Conservation (phyloP, 2,113 vertebrate genomes). For the Calyptommatus sinebrachiatus region DNA sequence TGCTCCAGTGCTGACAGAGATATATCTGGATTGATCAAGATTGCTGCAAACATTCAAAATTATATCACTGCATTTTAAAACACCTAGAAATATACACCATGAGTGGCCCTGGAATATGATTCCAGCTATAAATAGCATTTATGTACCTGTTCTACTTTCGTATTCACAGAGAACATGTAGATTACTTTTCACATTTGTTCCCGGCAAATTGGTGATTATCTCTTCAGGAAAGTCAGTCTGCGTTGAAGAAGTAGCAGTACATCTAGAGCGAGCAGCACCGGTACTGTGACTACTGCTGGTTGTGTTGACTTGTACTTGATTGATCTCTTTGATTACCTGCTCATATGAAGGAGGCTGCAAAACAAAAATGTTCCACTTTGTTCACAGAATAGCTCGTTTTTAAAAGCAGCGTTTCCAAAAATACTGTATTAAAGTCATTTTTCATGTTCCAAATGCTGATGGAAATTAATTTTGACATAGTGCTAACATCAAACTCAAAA, state of each 20-base stretch:
- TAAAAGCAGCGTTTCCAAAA: not conserved
- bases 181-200: slow-evolving; percentile 64
- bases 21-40: too few relatives aligned
- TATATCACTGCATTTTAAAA: too few relatives aligned
- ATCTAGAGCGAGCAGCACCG: slow-evolving; percentile 70
- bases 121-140: not conserved
- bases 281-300: slow-evolving; percentile 78
- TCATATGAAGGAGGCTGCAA: slow-evolving; percentile 90
- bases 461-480: not conserved
- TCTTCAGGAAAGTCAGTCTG: slow-evolving; percentile 84
- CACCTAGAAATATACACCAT: too few relatives aligned
- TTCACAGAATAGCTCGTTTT: not conserved
- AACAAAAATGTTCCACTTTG: slow-evolving; percentile 44
- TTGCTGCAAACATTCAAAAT: too few relatives aligned
- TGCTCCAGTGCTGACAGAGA: too few relatives aligned
- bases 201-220: slow-evolving; percentile 62
- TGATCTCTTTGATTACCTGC: slow-evolving; percentile 94
- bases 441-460: not conserved
- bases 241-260: slow-evolving; percentile 81
- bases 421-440: not conserved
- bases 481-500: slow-evolving; percentile 23
- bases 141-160: slow-evolving; percentile 52
- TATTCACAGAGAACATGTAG: slow-evolving; percentile 56
- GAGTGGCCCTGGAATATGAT: not conserved
- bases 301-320: slow-evolving; percentile 77